Base-by-base conservation (phyloP, 2,888 invertebrate species). In the Heliconius erato region DNA sequence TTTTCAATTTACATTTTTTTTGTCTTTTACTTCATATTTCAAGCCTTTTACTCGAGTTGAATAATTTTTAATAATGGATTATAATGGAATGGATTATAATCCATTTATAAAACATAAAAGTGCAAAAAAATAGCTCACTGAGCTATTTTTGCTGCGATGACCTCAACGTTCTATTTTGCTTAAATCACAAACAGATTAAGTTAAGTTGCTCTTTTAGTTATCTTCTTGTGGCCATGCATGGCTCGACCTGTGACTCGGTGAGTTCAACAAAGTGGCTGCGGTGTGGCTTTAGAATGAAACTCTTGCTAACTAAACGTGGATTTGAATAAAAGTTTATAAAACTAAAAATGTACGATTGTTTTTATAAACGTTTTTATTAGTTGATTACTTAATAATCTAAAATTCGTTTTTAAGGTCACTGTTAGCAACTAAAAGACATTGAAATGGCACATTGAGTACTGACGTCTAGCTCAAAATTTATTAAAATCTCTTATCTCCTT, bases 161-260 rank as follows among this genome's bases (percentile, higher is more conserved):
- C 63, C n/a, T 11, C 12, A 63, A 63, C n/a, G n/a, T 63, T n/a
- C n/a, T 63, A 74, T 32, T 40, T 40, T 54, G 4, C 59, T 14
- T 59, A 59, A 76, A 74, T n/a, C 59, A 12, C 59, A 59, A 35
- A 59, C 0, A 59, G 14, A 35, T 35, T n/a, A 59, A 63, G 63
- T 76, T 63, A 16, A 16, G 26, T 6, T n/a, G n/a, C 16, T 35
- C 32, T 59, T 59, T 74, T 19, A 63, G 63, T 76, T 76, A 76
- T 63, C 76, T 63, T 40, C 32, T 40, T n/a, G 11, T 40, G 63
- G 63, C 14, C 59, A 40, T 5, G 19, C 35, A 23, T 28, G 69
- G 40, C 63, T 49, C n/a, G 80, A 80, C 74, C 74, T 74, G 49
- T 44, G 76, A 69, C 68, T 80, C 68, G 49, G 76, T 35, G 54